These are phyloP conservation scores for Eupithecia dodoneata DNA, from an alignment of 2,888 invertebrate genomes.

Conservation along the genomic window DNA sequence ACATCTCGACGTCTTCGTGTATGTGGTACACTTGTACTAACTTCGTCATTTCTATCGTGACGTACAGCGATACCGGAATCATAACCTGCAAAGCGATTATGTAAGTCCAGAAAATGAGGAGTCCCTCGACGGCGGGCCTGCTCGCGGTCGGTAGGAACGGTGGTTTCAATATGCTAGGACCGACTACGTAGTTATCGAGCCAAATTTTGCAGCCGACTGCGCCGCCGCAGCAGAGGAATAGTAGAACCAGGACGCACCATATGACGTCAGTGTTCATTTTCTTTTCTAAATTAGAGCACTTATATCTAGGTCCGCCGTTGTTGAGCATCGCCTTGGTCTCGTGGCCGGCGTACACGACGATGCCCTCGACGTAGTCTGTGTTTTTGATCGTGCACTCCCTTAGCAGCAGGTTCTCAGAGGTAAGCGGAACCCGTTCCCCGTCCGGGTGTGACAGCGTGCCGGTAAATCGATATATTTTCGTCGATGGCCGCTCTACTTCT, in stretches of 20 bases:
- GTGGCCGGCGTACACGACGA: slow-evolving; percentile 98
- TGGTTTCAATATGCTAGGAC: slow-evolving; percentile 74
- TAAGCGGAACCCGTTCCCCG: slow-evolving; percentile 91
- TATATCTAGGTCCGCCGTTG: slow-evolving; percentile 97
- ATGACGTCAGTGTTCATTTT: slow-evolving; percentile 98
- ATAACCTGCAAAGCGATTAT: slow-evolving; percentile 98
- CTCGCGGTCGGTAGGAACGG: slow-evolving; percentile 87
- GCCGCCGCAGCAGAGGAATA: slow-evolving; percentile 95
- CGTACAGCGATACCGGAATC: slow-evolving; percentile 98
- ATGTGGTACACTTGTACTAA: slow-evolving; percentile 98
- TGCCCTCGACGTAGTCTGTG: slow-evolving; percentile 97
- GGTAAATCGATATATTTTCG: slow-evolving; percentile 97
- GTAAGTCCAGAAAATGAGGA: slow-evolving; percentile 97
- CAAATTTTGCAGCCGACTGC: slow-evolving; percentile 96
- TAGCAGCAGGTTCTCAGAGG: slow-evolving; percentile 95
- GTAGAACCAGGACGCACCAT: slow-evolving; percentile 96
- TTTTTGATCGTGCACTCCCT: slow-evolving; percentile 98
- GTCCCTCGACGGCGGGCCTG: slow-evolving; percentile 88
- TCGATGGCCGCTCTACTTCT: slow-evolving; percentile 97
- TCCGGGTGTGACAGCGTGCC: slow-evolving; percentile 93
- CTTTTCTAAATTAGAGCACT: slow-evolving; percentile 95
- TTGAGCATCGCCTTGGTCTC: slow-evolving; percentile 99
- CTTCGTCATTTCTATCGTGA: slow-evolving; percentile 98
- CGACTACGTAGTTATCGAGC: slow-evolving; percentile 85
- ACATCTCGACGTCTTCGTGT: slow-evolving; percentile 94